Evolutionary conservation across 2,797 vertebrate species (phyloP), one percentile per base, ranked within the genome.

Genomic region (Alectoris magna): DNA sequence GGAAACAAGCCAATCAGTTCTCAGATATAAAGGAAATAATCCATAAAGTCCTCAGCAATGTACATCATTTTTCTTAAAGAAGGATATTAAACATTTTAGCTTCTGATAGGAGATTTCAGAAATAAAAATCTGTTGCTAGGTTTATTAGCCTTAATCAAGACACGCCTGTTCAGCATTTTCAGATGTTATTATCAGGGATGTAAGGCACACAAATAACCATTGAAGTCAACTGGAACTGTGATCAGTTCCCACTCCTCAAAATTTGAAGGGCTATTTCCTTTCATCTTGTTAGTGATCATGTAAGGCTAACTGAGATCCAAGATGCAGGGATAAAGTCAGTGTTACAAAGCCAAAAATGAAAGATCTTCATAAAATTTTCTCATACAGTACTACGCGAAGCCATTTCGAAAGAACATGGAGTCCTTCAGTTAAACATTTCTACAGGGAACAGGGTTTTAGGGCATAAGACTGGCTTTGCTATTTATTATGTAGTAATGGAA

Each of bases 311-410:
- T 91, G 63, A 73, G 73, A 88, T 70, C 73, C 76, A 84, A 93
- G 68, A 68, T 48, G 44, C 43, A 39, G 67, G 79, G 67, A 89
- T 84, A 92, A 92, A 94, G 44, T 80, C 83, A 79, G 87, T 48
- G 86, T 92, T 86, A 78, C 75, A 36, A 51, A 87, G 75, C 69
- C 62, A 89, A 83, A 73, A 91, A 81, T 46, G 66, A 93, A 94
- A 91, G 87, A 80, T 81, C 83, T 94, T 93, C 58, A 14, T 78
- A 88, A 94, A 80, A 71, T 94, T 96, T 94, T 85, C 84, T 77
- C 77, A 64, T 3, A 4, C 86, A 76, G 85, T 83, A 80, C 66
- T 77, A 89, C 34, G 36, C 83, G 88, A 93, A 94, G 70, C 48
- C 14, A 73, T 93, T 92, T 91, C 81, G 94, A 87, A 94, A 82